These are phyloP conservation scores for Drosophila miranda DNA, from an alignment of 1,140 invertebrate species.

Conservation along the genomic window DNA sequence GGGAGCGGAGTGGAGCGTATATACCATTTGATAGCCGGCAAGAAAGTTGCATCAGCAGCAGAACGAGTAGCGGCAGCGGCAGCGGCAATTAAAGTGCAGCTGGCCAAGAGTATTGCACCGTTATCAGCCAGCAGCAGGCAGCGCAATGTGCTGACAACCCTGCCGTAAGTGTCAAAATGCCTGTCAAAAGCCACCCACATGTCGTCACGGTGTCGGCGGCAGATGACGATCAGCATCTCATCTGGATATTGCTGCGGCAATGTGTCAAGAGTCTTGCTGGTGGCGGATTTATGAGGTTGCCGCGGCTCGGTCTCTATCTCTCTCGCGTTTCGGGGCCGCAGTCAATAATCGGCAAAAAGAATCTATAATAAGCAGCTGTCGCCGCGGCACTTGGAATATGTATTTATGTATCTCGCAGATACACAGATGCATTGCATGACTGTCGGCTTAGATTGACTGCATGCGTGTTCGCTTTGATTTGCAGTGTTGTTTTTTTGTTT, in stretches of 20 bases:
- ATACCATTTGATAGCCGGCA: slow-evolving; percentile 10
- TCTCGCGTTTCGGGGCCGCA: slow-evolving; percentile 33
- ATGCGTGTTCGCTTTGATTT: slow-evolving; percentile 54
- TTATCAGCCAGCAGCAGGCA: slow-evolving; percentile 29
- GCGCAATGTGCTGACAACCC: slow-evolving; percentile 49
- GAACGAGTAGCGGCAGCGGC: not conserved
- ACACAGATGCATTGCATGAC: slow-evolving; percentile 47
- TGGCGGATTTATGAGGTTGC: slow-evolving; percentile 70
- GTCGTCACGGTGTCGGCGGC: slow-evolving; percentile 19
- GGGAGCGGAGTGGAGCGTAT: slow-evolving; percentile 19
- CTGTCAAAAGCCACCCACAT: slow-evolving; percentile 70
- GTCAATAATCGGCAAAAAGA: slow-evolving; percentile 55
- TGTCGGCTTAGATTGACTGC: slow-evolving; percentile 57
- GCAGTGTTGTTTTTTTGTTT: slow-evolving; percentile 14
- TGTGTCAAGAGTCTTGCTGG: slow-evolving; percentile 50
- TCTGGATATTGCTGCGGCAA: slow-evolving; percentile 12
- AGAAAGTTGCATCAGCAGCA: slow-evolving; percentile 44
- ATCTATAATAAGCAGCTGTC: slow-evolving; percentile 80
- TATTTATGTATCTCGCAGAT: slow-evolving; percentile 65
- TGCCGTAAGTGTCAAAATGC: slow-evolving; percentile 67
- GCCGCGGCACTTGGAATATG: slow-evolving; percentile 71
- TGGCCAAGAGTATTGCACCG: slow-evolving; percentile 16
- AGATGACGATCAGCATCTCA: slow-evolving; percentile 35
- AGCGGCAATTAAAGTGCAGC: slow-evolving; percentile 62
- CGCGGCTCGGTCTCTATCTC: slow-evolving; percentile 14